Percentiles rank a stretch among this genome's conserved stretches.
These are phyloP conservation scores for Parasteatoda lunata DNA, from an alignment of 2,888 invertebrate species.

Conservation along the genomic window DNA sequence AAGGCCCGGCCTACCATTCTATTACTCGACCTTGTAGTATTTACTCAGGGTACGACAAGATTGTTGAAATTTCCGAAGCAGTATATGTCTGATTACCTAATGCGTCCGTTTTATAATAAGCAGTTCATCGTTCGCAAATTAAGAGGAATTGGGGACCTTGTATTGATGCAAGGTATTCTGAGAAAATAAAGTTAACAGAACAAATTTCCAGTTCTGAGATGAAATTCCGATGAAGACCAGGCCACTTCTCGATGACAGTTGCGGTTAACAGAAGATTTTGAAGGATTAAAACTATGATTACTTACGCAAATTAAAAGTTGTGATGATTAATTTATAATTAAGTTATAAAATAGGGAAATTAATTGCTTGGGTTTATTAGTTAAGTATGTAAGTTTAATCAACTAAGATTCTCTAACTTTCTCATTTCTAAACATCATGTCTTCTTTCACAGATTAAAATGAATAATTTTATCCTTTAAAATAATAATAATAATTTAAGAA, in stretches of 20 bases:
- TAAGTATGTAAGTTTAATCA: too few relatives aligned
- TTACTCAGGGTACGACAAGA: neutral
- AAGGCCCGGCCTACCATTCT: neutral
- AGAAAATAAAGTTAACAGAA: conserved; percentile 17
- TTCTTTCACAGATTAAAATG: too few relatives aligned
- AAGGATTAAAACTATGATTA: neutral
- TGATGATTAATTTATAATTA: too few relatives aligned
- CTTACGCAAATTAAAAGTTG: neutral
- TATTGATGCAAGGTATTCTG: conserved; percentile 4
- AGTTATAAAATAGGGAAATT: too few relatives aligned
- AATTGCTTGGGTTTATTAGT: too few relatives aligned
- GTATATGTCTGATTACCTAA: neutral
- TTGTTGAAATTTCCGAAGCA: conserved; percentile 38
- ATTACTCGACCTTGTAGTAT: neutral
- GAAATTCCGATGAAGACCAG: neutral
- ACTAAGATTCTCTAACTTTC: too few relatives aligned
- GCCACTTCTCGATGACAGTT: conserved; percentile 3
- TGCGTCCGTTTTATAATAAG: conserved; percentile 30
- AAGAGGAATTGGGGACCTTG: neutral
- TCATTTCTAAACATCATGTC: too few relatives aligned
- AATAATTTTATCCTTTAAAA: too few relatives aligned
- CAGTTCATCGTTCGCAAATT: conserved; percentile 30
- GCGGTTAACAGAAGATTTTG: neutral
- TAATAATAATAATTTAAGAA: too few relatives aligned
- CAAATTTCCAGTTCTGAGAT: neutral